Evolutionary conservation across 2,888 invertebrate species (phyloP).

Genomic region (Acrocyrtus sp.): DNA sequence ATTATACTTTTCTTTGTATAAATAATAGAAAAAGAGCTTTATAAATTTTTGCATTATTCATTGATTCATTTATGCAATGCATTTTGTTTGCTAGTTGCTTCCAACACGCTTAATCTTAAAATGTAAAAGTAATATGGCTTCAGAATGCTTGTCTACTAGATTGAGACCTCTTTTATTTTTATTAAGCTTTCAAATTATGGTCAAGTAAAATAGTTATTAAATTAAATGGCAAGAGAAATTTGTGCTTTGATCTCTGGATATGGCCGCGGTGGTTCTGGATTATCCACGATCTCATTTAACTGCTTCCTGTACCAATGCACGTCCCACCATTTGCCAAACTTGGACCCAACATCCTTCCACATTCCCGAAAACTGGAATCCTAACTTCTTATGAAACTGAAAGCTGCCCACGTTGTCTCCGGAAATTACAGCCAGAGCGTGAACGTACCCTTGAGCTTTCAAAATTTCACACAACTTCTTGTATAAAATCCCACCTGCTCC

Average conservation of each 20-base stretch:
- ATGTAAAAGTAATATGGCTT: no score
- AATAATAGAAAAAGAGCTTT: no score
- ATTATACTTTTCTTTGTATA: no score
- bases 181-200: no score
- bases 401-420: slow-evolving; percentile 17
- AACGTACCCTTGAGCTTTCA: slow-evolving; percentile 36
- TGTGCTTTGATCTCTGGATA: slow-evolving; percentile 20
- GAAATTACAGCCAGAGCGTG: slow-evolving; percentile 28
- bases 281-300: slow-evolving; percentile 31
- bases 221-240: no score
- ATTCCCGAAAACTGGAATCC: slow-evolving; percentile 15
- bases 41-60: no score
- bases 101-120: no score
- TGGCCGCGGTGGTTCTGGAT: slow-evolving; percentile 24
- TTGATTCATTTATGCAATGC: no score
- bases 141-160: no score
- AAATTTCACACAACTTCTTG: slow-evolving; percentile 30
- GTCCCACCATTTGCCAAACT: slow-evolving; percentile 46
- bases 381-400: slow-evolving; percentile 22
- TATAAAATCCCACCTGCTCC: slow-evolving; percentile 31
- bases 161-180: no score
- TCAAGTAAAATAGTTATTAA: no score
- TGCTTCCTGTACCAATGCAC: slow-evolving; percentile 31
- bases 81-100: no score
- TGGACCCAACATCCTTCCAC: slow-evolving; percentile 40